Evolutionary conservation across 2,888 invertebrate genomes (phyloP), one percentile per base, ranked within the genome.

Genomic region (Blera fallax): DNA sequence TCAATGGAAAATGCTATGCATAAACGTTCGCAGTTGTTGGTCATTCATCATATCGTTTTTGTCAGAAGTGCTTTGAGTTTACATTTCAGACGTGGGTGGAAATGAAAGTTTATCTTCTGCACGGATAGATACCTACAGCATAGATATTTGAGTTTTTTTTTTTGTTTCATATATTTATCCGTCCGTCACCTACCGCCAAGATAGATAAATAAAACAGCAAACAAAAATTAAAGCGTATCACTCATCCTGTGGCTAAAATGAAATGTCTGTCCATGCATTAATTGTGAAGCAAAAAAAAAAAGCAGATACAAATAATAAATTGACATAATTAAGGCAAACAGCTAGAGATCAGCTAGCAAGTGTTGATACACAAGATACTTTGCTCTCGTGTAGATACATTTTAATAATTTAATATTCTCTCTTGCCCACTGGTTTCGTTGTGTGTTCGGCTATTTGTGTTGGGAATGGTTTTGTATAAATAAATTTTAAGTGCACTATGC

Each of bases 271-370:
- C 67, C 52, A 62, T 76, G 60, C 62, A 78, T 83, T 78, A 73
- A 78, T 83, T 78, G 67, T 73, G 60, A 40, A 52, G 45, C 34
- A 4, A n/a, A 37, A 54, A 52, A 27, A 64, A 43, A 21, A 24
- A 64, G 45, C 37, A 82, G 65, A 72, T 58, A 72, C 70, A 82
- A 78, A 82, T 78, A 83, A 78, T 72, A 72, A 83, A 83, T 78
- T 83, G 78, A 78, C 83, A 83, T 78, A 83, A 83, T 78, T 83
- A 83, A 83, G 54, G 37, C 78, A 62, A 67, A 67, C 72, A 78
- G 83, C 73, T 60, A 83, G 67, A 83, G 72, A 83, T 78, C 78
- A 67, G 62, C 50, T 69, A 62, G 83, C 72, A 78, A 73, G 78
- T 77, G 80, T 74, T 67, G 67, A 77, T 64, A 24, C 58, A 74